Percentiles rank a stretch among this genome's conserved stretches.
Evolutionary conservation across 2,113 vertebrate genomes (phyloP).

Genomic region (Aphelocoma coerulescens): DNA sequence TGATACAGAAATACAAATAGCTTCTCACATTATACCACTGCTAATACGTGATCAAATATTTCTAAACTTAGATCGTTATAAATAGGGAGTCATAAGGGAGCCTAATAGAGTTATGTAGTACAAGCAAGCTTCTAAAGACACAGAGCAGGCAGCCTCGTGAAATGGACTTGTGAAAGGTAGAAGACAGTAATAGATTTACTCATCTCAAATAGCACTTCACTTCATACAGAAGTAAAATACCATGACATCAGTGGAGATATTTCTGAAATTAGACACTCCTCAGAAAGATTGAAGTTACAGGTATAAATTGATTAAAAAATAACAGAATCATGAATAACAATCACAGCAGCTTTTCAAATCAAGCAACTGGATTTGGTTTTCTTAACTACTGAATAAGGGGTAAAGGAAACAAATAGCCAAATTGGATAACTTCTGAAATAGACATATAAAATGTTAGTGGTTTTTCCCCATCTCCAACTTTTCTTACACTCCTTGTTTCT

Average conservation of each 20-base stretch:
- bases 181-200: neutral
- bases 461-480: neutral
- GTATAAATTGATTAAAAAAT: neutral
- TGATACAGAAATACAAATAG: slow-evolving; percentile 31
- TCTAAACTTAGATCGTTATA: slow-evolving; percentile 5
- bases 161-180: neutral
- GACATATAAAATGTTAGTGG: neutral
- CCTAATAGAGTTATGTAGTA: neutral
- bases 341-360: neutral
- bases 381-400: neutral
- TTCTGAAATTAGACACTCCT: neutral
- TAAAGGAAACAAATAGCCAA: neutral
- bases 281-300: neutral
- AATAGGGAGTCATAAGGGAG: neutral
- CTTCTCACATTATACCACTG: neutral
- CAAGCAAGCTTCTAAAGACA: neutral
- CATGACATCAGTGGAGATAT: neutral
- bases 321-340: neutral
- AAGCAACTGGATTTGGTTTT: neutral
- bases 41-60: slow-evolving; percentile 45
- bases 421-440: neutral
- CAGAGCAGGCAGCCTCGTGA: neutral
- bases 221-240: neutral
- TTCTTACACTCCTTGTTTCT: neutral
- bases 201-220: neutral